A percentile compares a stretch with the other conserved stretches of the same genome.
These are phyloP conservation scores for Zygaena filipendulae DNA, from an alignment of 2,888 invertebrate genomes.

Conservation along the genomic window DNA sequence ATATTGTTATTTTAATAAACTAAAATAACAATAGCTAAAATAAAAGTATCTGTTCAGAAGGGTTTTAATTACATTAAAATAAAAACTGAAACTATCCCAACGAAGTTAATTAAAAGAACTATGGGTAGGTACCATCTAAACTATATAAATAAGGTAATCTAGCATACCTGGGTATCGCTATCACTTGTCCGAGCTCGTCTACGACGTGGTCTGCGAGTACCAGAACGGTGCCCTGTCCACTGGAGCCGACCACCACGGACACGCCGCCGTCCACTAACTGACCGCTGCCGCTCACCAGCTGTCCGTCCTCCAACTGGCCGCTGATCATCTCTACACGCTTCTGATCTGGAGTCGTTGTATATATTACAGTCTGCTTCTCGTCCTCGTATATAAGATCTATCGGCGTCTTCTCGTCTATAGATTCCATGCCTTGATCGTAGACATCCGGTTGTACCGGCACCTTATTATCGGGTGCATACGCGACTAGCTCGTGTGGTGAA, in stretches of 20 bases:
- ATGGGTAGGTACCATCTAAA: no score
- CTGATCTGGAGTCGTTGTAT: slow-evolving; percentile 81
- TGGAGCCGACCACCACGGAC: slow-evolving; percentile 60
- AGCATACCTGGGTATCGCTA: slow-evolving; percentile 75
- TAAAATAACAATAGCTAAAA: no score
- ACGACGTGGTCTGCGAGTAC: slow-evolving; percentile 79
- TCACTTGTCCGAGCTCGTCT: slow-evolving; percentile 74
- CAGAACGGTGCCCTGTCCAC: slow-evolving; percentile 71
- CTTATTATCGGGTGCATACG: slow-evolving; percentile 66
- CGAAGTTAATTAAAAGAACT: no score
- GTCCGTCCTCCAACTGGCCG: slow-evolving; percentile 71
- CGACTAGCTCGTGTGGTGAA: slow-evolving; percentile 62
- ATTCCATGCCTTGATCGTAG: slow-evolving; percentile 58
- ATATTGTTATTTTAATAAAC: no score
- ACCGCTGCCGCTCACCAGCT: slow-evolving; percentile 60
- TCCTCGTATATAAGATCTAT: slow-evolving; percentile 88
- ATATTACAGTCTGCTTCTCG: slow-evolving; percentile 86
- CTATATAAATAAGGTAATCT: no score
- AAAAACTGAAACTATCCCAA: no score
- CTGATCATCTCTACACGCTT: slow-evolving; percentile 84
- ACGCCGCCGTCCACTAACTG: slow-evolving; percentile 63
- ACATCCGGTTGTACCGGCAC: slow-evolving; percentile 67
- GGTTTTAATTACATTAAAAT: no score
- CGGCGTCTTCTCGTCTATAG: slow-evolving; percentile 75
- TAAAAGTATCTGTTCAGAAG: no score